These are phyloP conservation scores for Prionchulus punctatus DNA, from an alignment of 2,888 invertebrate species.

Conservation along the genomic window DNA sequence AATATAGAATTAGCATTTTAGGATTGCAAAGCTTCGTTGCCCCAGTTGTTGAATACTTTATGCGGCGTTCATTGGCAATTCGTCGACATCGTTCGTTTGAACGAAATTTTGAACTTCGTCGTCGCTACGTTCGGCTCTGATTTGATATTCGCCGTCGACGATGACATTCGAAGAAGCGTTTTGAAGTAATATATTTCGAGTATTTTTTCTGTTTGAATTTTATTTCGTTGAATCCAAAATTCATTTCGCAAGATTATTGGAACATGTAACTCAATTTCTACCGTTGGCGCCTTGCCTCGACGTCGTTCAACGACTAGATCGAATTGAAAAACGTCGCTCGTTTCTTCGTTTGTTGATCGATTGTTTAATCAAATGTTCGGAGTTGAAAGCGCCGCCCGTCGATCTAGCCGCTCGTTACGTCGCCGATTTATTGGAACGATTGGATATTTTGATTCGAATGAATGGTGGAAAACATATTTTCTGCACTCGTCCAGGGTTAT, in stretches of 20 bases:
- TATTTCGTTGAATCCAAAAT: not conserved
- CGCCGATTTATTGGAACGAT: not conserved
- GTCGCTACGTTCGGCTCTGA: not conserved
- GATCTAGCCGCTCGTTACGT: not conserved
- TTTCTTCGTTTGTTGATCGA: not conserved
- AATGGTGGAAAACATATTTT: too few relatives aligned
- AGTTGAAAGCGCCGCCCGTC: not conserved
- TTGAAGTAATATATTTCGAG: not conserved
- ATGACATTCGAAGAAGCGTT: not conserved
- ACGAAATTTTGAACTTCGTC: not conserved
- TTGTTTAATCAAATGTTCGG: not conserved
- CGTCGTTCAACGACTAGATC: not conserved
- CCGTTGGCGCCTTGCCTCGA: not conserved
- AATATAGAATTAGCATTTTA: too few relatives aligned
- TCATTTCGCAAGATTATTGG: not conserved
- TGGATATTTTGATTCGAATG: not conserved
- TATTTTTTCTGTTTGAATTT: not conserved
- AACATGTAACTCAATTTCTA: not conserved
- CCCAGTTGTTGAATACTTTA: not conserved
- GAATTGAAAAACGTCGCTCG: not conserved
- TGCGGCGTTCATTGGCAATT: not conserved
- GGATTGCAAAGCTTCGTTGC: constrained; percentile 4
- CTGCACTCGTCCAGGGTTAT: too few relatives aligned
- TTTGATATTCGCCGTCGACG: not conserved
- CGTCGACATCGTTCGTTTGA: not conserved